Base-by-base conservation (phyloP, 2,888 invertebrate species). In the Habrosyne pyritoides region DNA sequence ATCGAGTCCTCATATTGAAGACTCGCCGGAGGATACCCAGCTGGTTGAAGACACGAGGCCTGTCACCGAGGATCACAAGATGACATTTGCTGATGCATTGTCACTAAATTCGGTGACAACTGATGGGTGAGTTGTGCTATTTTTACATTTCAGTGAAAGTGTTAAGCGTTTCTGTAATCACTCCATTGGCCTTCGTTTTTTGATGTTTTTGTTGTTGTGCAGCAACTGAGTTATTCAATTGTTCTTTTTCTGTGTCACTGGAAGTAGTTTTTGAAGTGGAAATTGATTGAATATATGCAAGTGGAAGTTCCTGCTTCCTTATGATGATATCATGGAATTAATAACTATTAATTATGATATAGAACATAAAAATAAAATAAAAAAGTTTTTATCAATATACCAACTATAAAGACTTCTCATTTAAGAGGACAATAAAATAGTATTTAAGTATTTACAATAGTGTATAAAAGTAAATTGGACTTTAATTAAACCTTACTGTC, bases 91-190 rank as follows among this genome's bases (percentile, higher is more conserved):
- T 56, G 93, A 93, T 53, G 81, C 91, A 56, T 73, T 93, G 67
- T 93, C 93, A 56, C 83, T 93, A 74, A 94, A 94, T 77, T 92
- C 93, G 53, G 94, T 93, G 59, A 89, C 93, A 57, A 91, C 92
- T 60, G 93, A 93, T 78, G 93, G 93, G 94, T 94, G 77, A 91
- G 93, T 91, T 54, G 28, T 5, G 7, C 28, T 21, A 56, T 61
- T 53, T 58, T 28, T 51, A 52, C 26, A 52, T 59, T 53, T 55
- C 49, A 50, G 50, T 50, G 50, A 50, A 50, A 50, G 49, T 49
- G 26, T 26, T n/a, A 50, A 50, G 10, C 7, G 3, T 18, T 26
- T 26, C 36, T 53, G 26, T 21, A 33, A 33, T 30, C 42, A 28
- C 28, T 47, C 28, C 50, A 28, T 10, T 52, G 50, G 50, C 50